Conservation (phyloP, 2,888 invertebrate genomes). For the Andricus quercusramuli region DNA sequence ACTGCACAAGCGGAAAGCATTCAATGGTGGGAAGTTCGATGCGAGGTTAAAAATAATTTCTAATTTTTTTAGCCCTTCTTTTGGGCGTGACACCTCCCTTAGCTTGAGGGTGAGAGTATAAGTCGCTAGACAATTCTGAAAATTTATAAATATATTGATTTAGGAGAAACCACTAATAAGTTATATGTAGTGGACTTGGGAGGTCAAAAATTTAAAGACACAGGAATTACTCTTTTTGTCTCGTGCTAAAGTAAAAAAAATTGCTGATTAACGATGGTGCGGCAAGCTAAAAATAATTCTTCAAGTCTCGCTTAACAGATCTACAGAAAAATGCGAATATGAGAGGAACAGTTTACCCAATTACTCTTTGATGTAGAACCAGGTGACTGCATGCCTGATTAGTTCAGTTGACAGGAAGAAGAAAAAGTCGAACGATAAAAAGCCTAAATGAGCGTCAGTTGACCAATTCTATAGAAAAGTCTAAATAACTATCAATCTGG, state of each 20-base stretch:
- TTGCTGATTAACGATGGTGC: too few relatives aligned
- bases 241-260: too few relatives aligned
- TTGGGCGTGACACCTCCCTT: too few relatives aligned
- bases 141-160: too few relatives aligned
- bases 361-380: slow-evolving; percentile 58
- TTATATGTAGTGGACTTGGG: too few relatives aligned
- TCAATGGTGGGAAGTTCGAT: neutral
- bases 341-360: slow-evolving; percentile 58
- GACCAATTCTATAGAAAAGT: neutral
- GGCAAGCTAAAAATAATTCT: neutral
- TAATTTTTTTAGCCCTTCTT: too few relatives aligned
- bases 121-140: too few relatives aligned
- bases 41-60: neutral
- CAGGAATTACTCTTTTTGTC: too few relatives aligned
- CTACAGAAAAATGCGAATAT: slow-evolving; percentile 50
- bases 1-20: slow-evolving; percentile 39
- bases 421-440: neutral
- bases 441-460: neutral
- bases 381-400: slow-evolving; percentile 36
- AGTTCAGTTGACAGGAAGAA: slow-evolving; percentile 14
- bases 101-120: too few relatives aligned
- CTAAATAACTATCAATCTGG: neutral
- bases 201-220: too few relatives aligned
- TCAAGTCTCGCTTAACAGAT: slow-evolving; percentile 52
- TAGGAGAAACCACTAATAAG: too few relatives aligned